These are phyloP conservation scores for Gastrophryne carolinensis DNA, from an alignment of 2,797 vertebrate genomes.

Conservation along the genomic window DNA sequence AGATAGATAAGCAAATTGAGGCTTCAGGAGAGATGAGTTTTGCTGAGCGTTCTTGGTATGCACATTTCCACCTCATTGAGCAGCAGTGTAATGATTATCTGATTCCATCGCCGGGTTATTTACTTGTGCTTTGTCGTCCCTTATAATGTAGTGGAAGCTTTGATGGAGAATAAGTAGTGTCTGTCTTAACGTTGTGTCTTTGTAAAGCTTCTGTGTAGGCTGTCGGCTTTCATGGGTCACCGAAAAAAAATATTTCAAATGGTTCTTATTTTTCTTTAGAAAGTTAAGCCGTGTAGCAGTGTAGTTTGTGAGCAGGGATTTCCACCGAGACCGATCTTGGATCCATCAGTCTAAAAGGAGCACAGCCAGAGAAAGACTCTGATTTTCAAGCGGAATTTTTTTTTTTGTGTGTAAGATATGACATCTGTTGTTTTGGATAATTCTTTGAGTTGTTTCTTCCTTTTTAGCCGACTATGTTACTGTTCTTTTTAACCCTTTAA, in stretches of 20 bases:
- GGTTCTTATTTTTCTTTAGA: neutral
- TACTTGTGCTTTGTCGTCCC: constrained; percentile 20
- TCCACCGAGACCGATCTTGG: neutral
- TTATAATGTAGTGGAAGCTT: constrained; percentile 30
- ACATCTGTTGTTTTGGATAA: too few relatives aligned
- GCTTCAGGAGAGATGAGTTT: constrained; percentile 41
- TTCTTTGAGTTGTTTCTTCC: too few relatives aligned
- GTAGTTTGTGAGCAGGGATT: neutral
- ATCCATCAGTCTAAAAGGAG: neutral
- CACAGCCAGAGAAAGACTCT: neutral
- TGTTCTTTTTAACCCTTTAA: too few relatives aligned
- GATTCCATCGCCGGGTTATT: constrained; percentile 47
- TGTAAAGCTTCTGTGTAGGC: neutral
- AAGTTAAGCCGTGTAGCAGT: neutral
- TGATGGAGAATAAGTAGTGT: constrained; percentile 25
- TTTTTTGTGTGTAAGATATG: too few relatives aligned
- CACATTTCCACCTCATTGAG: constrained; percentile 44
- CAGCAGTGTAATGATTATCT: constrained; percentile 45
- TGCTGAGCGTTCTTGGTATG: constrained; percentile 39
- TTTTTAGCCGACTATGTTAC: too few relatives aligned
- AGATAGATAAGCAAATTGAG: constrained; percentile 43
- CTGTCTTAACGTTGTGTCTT: constrained; percentile 19
- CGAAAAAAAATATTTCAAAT: neutral
- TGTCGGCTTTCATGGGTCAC: neutral
- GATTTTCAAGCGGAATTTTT: too few relatives aligned